Evolutionary conservation across 2,888 invertebrate species (phyloP), one percentile per base, ranked within the genome.

Genomic region (Cryptocephalus primarius): DNA sequence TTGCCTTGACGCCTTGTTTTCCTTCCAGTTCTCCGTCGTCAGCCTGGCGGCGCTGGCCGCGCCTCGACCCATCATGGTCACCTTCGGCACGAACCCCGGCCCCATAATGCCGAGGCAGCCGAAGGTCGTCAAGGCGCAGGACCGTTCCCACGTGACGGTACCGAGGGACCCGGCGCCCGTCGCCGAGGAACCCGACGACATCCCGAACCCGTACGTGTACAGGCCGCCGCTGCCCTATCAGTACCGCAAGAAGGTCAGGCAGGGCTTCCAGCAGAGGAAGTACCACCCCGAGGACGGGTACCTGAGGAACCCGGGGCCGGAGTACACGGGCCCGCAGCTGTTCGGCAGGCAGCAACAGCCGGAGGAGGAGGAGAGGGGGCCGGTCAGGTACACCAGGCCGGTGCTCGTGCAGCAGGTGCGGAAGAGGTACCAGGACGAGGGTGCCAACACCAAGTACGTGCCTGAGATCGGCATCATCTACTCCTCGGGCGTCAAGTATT

Each of bases 401-500:
- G 48, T 60, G 12, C 50, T 54, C 38, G 49, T 45, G 12, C 49
- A 50, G 14, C 43, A 43, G 36, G 42, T 50, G 40, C 33, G 40
- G 14, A 32, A 48, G 10, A 42, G 46, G 9, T 34, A 8, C 9
- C 41, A 44, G 14, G n/a, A 48, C 33, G 43, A 33, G 1, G 22
- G 44, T 32, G 33, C 40, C 32, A 33, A 48, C 9, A 34, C 48
- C 8, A 62, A 58, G 43, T 56, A 48, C 11, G 68, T 70, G 14
- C 69, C 69, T 4, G 63, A 68, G 55, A 69, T 71, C 48, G 71
- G 70, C 10, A 53, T 71, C 12, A 50, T 68, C 31, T 69, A 69
- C 54, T 69, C 69, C 3, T 58, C 67, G 3, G 71, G 71, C 11
- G 61, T 70, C 10, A 59, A 67, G 48, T 70, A 70, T 50, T 71